These are phyloP conservation scores for Hoplodrina blanda DNA, from an alignment of 2,888 invertebrate species.

Conservation along the genomic window DNA sequence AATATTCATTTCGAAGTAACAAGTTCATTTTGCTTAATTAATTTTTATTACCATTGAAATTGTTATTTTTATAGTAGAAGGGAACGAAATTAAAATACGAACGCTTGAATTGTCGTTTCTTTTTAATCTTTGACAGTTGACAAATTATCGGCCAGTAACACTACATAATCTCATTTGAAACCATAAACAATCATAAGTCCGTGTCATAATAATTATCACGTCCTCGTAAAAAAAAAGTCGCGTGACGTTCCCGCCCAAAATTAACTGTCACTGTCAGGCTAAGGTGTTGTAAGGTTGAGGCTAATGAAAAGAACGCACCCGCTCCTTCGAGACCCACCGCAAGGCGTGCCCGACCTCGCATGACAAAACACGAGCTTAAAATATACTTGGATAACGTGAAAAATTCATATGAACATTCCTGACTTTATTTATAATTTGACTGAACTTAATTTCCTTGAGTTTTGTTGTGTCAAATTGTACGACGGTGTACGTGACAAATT, in stretches of 20 bases:
- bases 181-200: constrained; percentile 29
- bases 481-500: constrained; percentile 40
- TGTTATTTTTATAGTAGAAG: constrained; percentile 23
- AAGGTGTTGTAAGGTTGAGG: constrained; percentile 78
- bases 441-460: constrained; percentile 41
- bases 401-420: constrained; percentile 40
- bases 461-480: constrained; percentile 12
- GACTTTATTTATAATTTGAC: constrained; percentile 28
- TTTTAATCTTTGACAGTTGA: neutral
- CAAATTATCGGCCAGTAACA: neutral
- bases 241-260: constrained; percentile 87
- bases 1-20: constrained; percentile 48
- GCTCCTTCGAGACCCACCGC: constrained; percentile 87
- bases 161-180: constrained; percentile 40
- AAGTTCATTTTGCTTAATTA: constrained; percentile 22
- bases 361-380: constrained; percentile 67
- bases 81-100: constrained; percentile 22
- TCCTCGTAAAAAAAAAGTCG: constrained; percentile 74
- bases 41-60: constrained; percentile 29
- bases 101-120: neutral
- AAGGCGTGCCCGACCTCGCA: constrained; percentile 81
- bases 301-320: constrained; percentile 88
- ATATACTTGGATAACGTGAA: constrained; percentile 48
- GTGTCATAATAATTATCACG: constrained; percentile 45
- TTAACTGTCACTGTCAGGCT: constrained; percentile 79